A percentile compares a stretch with the other conserved stretches of the same genome.
These are phyloP conservation scores for Macrocentrus cingulum DNA, from an alignment of 1,140 invertebrate genomes.

Conservation along the genomic window DNA sequence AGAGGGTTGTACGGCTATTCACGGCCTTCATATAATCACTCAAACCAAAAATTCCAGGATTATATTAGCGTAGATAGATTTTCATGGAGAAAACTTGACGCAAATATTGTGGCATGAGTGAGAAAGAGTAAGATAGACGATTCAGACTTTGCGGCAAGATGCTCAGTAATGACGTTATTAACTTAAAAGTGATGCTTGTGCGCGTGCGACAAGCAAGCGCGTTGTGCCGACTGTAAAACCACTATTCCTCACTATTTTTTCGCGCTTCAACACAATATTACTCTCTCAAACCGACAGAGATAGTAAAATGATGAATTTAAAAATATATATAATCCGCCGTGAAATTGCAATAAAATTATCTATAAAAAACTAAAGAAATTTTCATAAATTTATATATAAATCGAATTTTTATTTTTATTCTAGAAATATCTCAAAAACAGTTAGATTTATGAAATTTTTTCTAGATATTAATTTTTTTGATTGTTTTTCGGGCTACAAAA, in stretches of 20 bases:
- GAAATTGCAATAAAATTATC: no score
- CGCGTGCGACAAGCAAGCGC: background rate
- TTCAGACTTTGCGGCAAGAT: background rate
- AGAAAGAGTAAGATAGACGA: conserved; percentile 1
- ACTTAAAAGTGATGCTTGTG: conserved; percentile 49
- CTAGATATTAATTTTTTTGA: no score
- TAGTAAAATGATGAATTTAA: no score
- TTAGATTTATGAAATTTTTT: no score
- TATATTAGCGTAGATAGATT: conserved; percentile 19
- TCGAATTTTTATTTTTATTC: no score
- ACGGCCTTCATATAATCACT: conserved; percentile 22
- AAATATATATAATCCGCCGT: no score
- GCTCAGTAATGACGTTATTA: conserved; percentile 53
- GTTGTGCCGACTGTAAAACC: conserved; percentile 33
- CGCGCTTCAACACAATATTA: background rate
- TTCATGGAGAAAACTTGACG: background rate
- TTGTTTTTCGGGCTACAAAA: no score
- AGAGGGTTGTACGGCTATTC: conserved; percentile 3
- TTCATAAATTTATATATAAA: no score
- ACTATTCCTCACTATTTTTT: background rate
- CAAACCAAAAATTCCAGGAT: conserved; percentile 24
- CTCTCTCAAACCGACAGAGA: no score
- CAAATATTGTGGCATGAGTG: conserved; percentile 7
- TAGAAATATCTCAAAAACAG: no score
- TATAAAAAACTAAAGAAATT: no score